Base-by-base conservation (phyloP, 2,113 vertebrate species). In the Lampris incognitus region DNA sequence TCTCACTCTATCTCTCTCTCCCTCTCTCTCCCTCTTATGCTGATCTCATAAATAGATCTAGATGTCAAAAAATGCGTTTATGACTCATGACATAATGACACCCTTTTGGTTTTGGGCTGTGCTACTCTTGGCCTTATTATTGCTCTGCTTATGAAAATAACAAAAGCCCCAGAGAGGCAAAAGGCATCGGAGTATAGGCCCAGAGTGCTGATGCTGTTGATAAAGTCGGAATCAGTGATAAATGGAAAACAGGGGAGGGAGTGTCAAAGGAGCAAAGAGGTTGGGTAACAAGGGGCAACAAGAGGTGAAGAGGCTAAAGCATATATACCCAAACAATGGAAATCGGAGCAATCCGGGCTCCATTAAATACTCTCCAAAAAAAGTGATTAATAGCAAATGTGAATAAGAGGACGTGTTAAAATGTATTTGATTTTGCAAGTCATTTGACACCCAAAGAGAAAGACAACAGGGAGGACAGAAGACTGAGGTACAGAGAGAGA, bases 11-110 rank as follows among this genome's bases (percentile, higher is more conserved):
- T 37, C 40, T 41, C 50, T 3, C 39, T 64, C 56, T 64, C 24
- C 37, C 56, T 48, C n/a, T 66, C 46, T 10, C 10, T 54, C 58
- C 9, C 61, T 46, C 71, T 9, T 9, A n/a, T 37, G 46, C 74
- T 54, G 74, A 82, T 62, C 72, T 85, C 78, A 81, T 69, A 76
- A 74, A 79, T 64, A 78, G 66, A 79, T 80, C 52, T 65, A 49
- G 49, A 80, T 79, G 79, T 76, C 81, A 81, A 46, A 79, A 78
- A 41, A 38, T 63, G 59, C 80, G 54, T 78, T 72, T 49, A 83
- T 79, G 78, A 85, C 62, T 69, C 77, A 79, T 66, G 64, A 82
- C 72, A 81, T 78, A 72, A 85, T 78, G 81, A 85, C 83, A 88
- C 71, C 57, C 66, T 61, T 74, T 82, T 3, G 46, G 72, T 76